Evolutionary conservation across 2,888 invertebrate species (phyloP).

Genomic region (Sisyra nigra): DNA sequence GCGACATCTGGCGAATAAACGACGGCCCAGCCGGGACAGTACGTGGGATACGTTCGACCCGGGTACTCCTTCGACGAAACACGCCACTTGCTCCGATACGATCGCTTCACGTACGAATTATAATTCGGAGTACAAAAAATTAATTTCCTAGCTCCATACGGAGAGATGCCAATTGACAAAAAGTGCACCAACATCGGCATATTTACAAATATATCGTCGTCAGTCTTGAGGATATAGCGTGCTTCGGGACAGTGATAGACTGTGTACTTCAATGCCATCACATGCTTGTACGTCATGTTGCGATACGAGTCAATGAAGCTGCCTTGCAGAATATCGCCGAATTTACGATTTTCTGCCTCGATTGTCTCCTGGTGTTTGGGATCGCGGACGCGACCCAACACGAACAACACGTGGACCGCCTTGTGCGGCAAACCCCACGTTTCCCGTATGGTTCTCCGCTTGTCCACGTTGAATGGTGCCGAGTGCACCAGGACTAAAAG

Average conservation of each 20-base stretch:
- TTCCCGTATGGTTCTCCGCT: slow-evolving; percentile 48
- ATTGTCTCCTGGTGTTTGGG: slow-evolving; percentile 19
- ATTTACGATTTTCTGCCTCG: slow-evolving; percentile 30
- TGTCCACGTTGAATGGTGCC: slow-evolving; percentile 44
- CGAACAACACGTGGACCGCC: slow-evolving; percentile 42
- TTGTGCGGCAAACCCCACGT: slow-evolving; percentile 52
- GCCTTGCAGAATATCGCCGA: slow-evolving; percentile 56
- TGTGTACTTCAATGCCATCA: slow-evolving; percentile 67
- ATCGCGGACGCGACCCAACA: slow-evolving; percentile 39
- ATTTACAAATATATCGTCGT: slow-evolving; percentile 65
- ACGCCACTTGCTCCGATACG: slow-evolving; percentile 59
- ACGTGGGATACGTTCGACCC: slow-evolving; percentile 46
- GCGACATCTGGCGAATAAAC: slow-evolving; percentile 40
- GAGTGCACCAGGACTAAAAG: slow-evolving; percentile 52
- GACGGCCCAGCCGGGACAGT: slow-evolving; percentile 55
- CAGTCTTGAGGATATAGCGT: slow-evolving; percentile 53
- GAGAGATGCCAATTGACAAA: slow-evolving; percentile 36
- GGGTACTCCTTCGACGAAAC: slow-evolving; percentile 52
- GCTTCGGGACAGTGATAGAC: slow-evolving; percentile 50
- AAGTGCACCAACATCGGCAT: slow-evolving; percentile 42
- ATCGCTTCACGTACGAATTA: slow-evolving; percentile 36
- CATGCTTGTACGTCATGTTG: slow-evolving; percentile 74
- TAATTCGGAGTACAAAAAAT: slow-evolving; percentile 44
- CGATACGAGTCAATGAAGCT: slow-evolving; percentile 60
- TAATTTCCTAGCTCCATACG: slow-evolving; percentile 40